Evolutionary conservation across 2,797 vertebrate genomes (phyloP).

Genomic region (Crenichthys baileyi): DNA sequence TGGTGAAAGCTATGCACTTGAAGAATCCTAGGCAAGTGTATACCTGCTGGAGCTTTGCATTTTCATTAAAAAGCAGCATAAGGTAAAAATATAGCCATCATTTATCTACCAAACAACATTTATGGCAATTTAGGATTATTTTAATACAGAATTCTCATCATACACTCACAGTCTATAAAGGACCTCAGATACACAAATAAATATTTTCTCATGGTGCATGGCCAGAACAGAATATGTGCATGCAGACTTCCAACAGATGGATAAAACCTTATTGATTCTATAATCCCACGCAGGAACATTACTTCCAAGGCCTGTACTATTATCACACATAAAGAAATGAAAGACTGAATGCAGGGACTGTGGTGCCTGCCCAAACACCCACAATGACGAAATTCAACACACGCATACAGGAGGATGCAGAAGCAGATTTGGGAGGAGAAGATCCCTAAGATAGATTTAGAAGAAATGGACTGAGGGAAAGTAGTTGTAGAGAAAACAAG

Average conservation of each 20-base stretch:
- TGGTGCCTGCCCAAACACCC: conserved; percentile 28
- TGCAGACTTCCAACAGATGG: conserved; percentile 5
- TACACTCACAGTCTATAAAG: conserved; percentile 7
- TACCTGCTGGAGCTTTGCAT: not conserved
- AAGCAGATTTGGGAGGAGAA: conserved; percentile 22
- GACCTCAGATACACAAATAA: conserved; percentile 6
- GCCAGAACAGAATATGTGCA: conserved; percentile 11
- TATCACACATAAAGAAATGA: conserved; percentile 33
- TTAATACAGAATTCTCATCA: conserved; percentile 49
- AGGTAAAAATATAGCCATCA: conserved; percentile 1
- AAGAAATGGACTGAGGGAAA: not conserved
- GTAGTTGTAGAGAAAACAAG: not conserved
- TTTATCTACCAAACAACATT: conserved; percentile 28
- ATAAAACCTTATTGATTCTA: conserved; percentile 47
- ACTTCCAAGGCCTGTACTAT: conserved; percentile 30
- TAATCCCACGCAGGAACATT: conserved; percentile 38
- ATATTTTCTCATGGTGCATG: conserved; percentile 14
- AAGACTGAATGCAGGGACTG: conserved; percentile 17
- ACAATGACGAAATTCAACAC: conserved; percentile 23
- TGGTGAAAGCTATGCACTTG: not conserved
- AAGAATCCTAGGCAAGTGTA: not conserved
- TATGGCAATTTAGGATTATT: conserved; percentile 20
- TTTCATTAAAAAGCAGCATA: not conserved
- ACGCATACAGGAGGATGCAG: conserved; percentile 1
- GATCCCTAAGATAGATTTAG: conserved; percentile 2